phyloP scores from a whole-genome alignment of 1,140 invertebrate genomes.

The Colletes latitarsis region DNA sequence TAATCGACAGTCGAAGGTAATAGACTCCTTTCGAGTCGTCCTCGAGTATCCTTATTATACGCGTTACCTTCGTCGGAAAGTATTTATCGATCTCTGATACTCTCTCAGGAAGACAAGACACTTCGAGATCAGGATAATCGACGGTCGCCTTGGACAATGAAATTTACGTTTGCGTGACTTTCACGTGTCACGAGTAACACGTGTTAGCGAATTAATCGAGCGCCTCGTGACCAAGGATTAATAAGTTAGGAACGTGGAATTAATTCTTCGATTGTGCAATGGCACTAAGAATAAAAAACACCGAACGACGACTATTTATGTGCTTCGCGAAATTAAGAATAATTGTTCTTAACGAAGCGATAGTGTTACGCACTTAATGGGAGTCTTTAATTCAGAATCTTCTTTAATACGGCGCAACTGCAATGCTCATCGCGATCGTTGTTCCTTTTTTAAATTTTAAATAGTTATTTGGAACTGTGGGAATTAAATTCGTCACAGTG shows the following conservation, averaged over 20 bases:
- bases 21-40: too few species aligned
- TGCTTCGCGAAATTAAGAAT: conserved; percentile 5
- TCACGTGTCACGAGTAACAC: not conserved
- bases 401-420: conserved; percentile 1
- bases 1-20: too few species aligned
- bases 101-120: too few species aligned
- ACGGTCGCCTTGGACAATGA: not conserved
- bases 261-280: conserved; percentile 3
- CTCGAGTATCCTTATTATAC: not conserved
- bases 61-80: not conserved
- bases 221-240: not conserved
- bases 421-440: not conserved
- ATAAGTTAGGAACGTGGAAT: not conserved
- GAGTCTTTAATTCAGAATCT: conserved; percentile 8
- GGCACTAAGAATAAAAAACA: not conserved
- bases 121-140: not conserved
- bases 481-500: not conserved
- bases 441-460: too few species aligned
- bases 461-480: too few species aligned
- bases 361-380: conserved; percentile 4
- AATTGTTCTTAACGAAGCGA: conserved; percentile 39
- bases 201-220: not conserved
- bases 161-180: not conserved
- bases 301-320: conserved; percentile 1
- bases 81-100: not conserved